A percentile compares a stretch with the other conserved stretches of the same genome.
These are phyloP conservation scores for Salvelinus sp. DNA, from an alignment of 2,113 vertebrate species.

Conservation along the genomic window DNA sequence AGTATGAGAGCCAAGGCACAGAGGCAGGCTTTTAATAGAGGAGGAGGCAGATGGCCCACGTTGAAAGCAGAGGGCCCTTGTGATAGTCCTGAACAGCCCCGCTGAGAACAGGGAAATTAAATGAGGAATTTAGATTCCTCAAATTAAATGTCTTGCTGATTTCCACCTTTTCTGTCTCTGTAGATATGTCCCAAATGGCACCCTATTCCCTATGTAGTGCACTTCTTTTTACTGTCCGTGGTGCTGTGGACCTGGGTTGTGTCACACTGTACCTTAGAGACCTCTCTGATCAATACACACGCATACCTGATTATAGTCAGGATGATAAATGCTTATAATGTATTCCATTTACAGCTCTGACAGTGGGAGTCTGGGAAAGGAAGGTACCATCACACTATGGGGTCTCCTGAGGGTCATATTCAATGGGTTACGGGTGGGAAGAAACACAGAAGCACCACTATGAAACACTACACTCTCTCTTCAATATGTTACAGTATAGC, in stretches of 20 bases:
- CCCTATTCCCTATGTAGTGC: conserved; percentile 53
- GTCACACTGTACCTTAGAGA: conserved; percentile 55
- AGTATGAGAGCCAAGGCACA: not conserved
- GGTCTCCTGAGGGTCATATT: conserved; percentile 67
- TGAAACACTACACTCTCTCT: conserved; percentile 23
- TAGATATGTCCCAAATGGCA: conserved; percentile 48
- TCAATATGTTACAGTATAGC: too few species aligned
- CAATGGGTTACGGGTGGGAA: conserved; percentile 50
- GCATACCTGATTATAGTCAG: conserved; percentile 41
- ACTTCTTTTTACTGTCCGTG: too few species aligned
- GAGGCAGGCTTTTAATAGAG: conserved; percentile 65
- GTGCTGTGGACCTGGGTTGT: conserved; percentile 22
- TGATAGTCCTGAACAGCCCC: conserved; percentile 78
- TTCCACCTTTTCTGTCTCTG: not conserved
- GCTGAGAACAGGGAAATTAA: conserved; percentile 79
- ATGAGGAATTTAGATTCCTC: conserved; percentile 81
- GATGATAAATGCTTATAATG: conserved; percentile 69
- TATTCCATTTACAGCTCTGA: conserved; percentile 75
- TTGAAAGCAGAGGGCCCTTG: conserved; percentile 74
- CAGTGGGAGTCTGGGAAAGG: conserved; percentile 71
- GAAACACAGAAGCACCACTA: conserved; percentile 34
- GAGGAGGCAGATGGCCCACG: conserved; percentile 79
- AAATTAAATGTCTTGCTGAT: conserved; percentile 78
- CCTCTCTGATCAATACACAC: conserved; percentile 67
- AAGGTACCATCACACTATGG: conserved; percentile 55